These are phyloP conservation scores for Sprattus sprattus DNA, from an alignment of 2,113 vertebrate species.

Conservation along the genomic window DNA sequence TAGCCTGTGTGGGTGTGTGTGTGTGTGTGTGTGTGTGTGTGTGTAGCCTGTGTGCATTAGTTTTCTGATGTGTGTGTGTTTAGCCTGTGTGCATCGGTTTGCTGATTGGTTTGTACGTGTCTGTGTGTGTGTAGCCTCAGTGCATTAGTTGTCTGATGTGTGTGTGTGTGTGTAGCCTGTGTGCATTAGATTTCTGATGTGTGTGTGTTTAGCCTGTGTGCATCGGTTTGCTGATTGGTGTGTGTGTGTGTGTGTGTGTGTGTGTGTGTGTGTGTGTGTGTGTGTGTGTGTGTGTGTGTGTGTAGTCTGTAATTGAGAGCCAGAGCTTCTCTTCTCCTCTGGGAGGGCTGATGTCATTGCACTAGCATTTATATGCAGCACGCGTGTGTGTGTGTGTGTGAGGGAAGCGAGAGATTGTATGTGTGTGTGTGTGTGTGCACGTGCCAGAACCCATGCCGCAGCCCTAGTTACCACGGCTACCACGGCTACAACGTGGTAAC, in stretches of 20 bases:
- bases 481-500: slow-evolving; percentile 50
- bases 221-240: no score
- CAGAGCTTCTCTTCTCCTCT: slow-evolving; percentile 30
- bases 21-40: background rate
- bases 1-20: no score
- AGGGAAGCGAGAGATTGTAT: background rate
- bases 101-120: background rate
- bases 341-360: slow-evolving; percentile 22
- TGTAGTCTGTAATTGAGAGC: slow-evolving; percentile 40
- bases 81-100: background rate
- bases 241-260: no score
- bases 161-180: slow-evolving; percentile 17
- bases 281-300: no score
- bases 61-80: background rate
- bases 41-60: background rate
- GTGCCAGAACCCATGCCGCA: slow-evolving; percentile 41
- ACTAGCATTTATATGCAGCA: slow-evolving; percentile 53
- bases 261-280: no score
- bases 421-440: no score
- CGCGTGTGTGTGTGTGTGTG: slow-evolving; percentile 28
- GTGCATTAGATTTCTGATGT: no score
- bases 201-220: no score
- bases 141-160: background rate
- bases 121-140: background rate
- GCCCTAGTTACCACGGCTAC: slow-evolving; percentile 52